Evolutionary conservation across 2,113 vertebrate genomes (phyloP).

Genomic region (Ctenodactylus gundi): DNA sequence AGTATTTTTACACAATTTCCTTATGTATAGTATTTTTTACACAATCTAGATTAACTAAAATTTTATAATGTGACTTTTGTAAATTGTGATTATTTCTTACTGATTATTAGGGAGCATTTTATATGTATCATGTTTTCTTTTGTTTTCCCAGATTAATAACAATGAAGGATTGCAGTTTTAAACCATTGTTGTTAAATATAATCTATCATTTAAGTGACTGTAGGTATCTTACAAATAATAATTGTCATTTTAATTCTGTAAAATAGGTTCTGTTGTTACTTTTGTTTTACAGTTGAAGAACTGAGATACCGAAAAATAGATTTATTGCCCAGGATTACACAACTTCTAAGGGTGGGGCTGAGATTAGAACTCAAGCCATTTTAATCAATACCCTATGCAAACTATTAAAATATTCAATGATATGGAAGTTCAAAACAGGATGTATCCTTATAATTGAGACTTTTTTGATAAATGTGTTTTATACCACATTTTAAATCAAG

Average conservation of each 20-base stretch:
- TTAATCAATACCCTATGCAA: neutral
- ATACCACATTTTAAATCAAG: neutral
- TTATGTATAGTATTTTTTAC: no score
- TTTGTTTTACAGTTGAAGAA: neutral
- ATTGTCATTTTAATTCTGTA: neutral
- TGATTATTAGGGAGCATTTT: neutral
- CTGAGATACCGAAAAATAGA: neutral
- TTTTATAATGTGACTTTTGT: neutral
- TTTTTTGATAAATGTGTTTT: neutral
- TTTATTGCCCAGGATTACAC: neutral
- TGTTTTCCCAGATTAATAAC: neutral
- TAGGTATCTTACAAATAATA: neutral
- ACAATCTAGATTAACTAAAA: neutral
- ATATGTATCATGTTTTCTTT: neutral
- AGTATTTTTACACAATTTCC: no score
- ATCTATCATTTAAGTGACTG: neutral
- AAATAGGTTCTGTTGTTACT: neutral
- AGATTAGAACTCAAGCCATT: neutral
- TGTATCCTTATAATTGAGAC: neutral
- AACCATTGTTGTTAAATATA: neutral
- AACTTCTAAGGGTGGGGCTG: neutral
- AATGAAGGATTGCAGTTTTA: conserved; percentile 1
- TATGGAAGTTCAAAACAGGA: neutral
- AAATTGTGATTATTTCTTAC: conserved; percentile 26
- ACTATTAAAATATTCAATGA: neutral